These are phyloP conservation scores for Gari tellinella DNA, from an alignment of 2,888 invertebrate species.

Conservation along the genomic window DNA sequence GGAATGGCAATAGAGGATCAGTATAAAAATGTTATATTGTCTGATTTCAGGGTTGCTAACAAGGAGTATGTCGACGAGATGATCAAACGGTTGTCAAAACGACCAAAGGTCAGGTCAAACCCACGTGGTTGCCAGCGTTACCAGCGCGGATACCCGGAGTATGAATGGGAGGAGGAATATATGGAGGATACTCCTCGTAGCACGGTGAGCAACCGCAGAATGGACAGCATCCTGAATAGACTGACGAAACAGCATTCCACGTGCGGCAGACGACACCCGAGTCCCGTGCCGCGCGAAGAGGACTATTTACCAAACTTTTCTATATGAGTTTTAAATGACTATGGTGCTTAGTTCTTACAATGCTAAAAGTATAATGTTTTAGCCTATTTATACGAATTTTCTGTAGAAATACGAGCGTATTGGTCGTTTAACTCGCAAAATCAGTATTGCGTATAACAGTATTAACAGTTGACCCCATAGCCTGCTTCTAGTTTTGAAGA, in stretches of 20 bases:
- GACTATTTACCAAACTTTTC: conserved; percentile 59
- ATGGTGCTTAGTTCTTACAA: no score
- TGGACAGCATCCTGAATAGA: conserved; percentile 45
- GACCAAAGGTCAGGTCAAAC: conserved; percentile 43
- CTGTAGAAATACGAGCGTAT: no score
- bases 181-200: conserved; percentile 28
- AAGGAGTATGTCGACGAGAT: conserved; percentile 45
- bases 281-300: conserved; percentile 47
- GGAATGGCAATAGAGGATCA: no score
- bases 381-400: no score
- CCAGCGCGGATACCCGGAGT: conserved; percentile 47
- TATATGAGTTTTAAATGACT: conserved; percentile 22
- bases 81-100: conserved; percentile 33
- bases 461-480: no score
- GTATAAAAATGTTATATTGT: no score
- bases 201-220: conserved; percentile 32
- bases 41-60: conserved; percentile 33
- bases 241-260: conserved; percentile 29
- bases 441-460: no score
- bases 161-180: conserved; percentile 40
- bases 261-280: conserved; percentile 50
- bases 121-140: conserved; percentile 50
- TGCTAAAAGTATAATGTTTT: no score
- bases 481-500: no score
- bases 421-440: no score